Evolutionary conservation across 2,888 invertebrate species (phyloP).

Genomic region (Zygogramma bicolorata): DNA sequence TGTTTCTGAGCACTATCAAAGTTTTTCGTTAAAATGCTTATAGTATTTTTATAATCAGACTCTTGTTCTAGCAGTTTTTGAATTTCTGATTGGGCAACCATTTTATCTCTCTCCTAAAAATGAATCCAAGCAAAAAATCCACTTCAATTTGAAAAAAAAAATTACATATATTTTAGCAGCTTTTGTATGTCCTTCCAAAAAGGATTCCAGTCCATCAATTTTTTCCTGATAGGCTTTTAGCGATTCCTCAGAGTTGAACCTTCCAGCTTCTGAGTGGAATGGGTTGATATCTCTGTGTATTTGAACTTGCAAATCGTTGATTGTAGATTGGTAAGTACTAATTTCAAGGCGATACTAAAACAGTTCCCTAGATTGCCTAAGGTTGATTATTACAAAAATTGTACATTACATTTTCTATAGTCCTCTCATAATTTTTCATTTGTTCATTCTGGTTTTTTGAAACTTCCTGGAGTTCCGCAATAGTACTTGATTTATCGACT

Average conservation of each 20-base stretch:
- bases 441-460: constrained; percentile 44
- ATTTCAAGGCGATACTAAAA: constrained; percentile 54
- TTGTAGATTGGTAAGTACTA: constrained; percentile 51
- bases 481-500: constrained; percentile 52
- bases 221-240: constrained; percentile 54
- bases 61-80: constrained; percentile 48
- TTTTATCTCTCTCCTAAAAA: constrained; percentile 54
- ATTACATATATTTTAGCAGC: constrained; percentile 48
- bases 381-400: neutral
- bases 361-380: neutral
- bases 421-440: constrained; percentile 46
- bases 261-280: constrained; percentile 50
- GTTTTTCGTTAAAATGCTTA: constrained; percentile 49
- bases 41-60: constrained; percentile 47
- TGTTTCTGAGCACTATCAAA: constrained; percentile 57
- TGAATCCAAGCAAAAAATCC: neutral
- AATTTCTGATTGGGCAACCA: constrained; percentile 50
- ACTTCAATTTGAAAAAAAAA: neutral
- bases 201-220: constrained; percentile 52
- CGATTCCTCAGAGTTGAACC: constrained; percentile 55
- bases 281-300: constrained; percentile 51
- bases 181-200: constrained; percentile 52
- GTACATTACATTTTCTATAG: constrained; percentile 47
- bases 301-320: constrained; percentile 56
- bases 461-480: constrained; percentile 45